Percentiles rank a stretch among this genome's conserved stretches.
Evolutionary conservation across 2,888 invertebrate genomes (phyloP).

Genomic region (Ypsolopha scabrella): DNA sequence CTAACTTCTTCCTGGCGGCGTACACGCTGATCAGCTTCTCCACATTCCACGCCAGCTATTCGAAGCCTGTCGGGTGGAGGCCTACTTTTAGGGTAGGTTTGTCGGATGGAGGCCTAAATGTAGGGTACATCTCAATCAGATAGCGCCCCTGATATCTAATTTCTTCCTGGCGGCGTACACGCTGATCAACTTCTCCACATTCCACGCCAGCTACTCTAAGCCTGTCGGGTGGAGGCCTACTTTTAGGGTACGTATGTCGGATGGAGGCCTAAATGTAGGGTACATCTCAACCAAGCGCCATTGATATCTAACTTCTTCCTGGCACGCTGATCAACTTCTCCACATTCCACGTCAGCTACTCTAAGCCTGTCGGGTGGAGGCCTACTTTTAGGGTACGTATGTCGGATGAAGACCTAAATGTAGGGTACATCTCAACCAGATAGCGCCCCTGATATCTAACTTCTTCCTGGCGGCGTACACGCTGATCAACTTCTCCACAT

Average conservation of each 20-base stretch:
- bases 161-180: constrained; percentile 97
- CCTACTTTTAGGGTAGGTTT: too few relatives aligned
- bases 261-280: too few relatives aligned
- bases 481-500: constrained; percentile 94
- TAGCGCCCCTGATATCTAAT: constrained; percentile 93
- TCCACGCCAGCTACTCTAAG: constrained; percentile 91
- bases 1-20: constrained; percentile 94
- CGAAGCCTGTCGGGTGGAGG: constrained; percentile 89
- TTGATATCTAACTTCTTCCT: too few relatives aligned
- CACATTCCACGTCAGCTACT: too few relatives aligned
- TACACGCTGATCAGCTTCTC: constrained; percentile 95
- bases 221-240: constrained; percentile 93
- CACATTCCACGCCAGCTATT: constrained; percentile 93
- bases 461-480: constrained; percentile 95
- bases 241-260: constrained; percentile 76
- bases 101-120: constrained; percentile 91
- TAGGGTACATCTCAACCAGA: constrained; percentile 76
- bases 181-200: constrained; percentile 94
- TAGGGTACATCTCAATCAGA: constrained; percentile 86
- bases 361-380: background rate
- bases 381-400: too few relatives aligned
- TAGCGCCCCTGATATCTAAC: constrained; percentile 93
- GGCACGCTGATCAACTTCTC: too few relatives aligned
- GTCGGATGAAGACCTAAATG: too few relatives aligned
- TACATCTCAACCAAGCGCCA: too few relatives aligned